Evolutionary conservation across 2,113 vertebrate species (phyloP).

Genomic region (Dissostichus mawsoni): DNA sequence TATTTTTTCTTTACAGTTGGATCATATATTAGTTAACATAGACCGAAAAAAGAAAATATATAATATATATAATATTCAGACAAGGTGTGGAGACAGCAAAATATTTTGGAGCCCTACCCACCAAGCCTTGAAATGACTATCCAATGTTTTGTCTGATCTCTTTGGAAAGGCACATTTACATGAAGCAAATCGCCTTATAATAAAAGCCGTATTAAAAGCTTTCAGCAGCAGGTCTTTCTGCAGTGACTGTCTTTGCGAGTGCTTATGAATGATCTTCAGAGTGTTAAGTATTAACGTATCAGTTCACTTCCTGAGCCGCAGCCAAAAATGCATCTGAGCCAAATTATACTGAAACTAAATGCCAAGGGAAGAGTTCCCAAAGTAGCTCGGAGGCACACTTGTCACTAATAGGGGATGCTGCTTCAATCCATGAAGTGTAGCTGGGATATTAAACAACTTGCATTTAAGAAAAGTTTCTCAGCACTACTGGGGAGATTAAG

Average conservation of each 20-base stretch:
- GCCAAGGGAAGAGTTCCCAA: neutral
- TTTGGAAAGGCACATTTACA: neutral
- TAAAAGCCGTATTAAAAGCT: constrained; percentile 3
- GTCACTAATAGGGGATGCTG: constrained; percentile 7
- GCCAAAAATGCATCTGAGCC: constrained; percentile 7
- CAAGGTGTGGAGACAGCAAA: neutral
- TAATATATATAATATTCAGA: neutral
- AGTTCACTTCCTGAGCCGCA: constrained; percentile 37
- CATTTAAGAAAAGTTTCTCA: constrained; percentile 13
- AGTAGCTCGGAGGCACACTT: neutral
- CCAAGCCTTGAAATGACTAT: neutral
- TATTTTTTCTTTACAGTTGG: neutral
- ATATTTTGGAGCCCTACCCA: neutral
- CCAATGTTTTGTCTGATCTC: neutral
- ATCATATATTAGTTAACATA: neutral
- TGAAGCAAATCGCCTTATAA: neutral
- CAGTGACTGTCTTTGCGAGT: neutral
- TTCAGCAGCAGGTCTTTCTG: constrained; percentile 21
- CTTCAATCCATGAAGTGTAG: constrained; percentile 26
- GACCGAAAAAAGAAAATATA: neutral
- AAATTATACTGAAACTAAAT: constrained; percentile 32
- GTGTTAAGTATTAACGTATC: constrained; percentile 43
- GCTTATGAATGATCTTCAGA: neutral
- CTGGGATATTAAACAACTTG: constrained; percentile 54
- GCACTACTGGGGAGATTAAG: constrained; percentile 30